Percentiles rank a stretch among this genome's conserved stretches.
These are phyloP conservation scores for Cherax quadricarinatus DNA, from an alignment of 1,140 invertebrate genomes.

Conservation along the genomic window DNA sequence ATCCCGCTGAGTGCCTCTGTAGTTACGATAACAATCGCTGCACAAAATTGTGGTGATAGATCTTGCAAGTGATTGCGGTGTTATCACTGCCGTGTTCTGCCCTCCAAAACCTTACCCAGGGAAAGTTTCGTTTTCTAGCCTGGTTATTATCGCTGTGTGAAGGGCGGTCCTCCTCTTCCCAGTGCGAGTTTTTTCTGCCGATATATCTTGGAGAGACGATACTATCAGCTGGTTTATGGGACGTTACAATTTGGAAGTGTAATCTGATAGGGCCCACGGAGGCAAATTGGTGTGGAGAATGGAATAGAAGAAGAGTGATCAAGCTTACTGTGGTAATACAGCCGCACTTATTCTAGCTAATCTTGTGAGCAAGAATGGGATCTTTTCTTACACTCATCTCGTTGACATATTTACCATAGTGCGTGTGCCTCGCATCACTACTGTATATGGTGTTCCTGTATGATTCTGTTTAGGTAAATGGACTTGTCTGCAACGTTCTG, in stretches of 20 bases:
- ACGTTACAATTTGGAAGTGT: conserved; percentile 12
- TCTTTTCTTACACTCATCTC: too few relatives aligned
- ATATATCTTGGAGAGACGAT: background rate
- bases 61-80: background rate
- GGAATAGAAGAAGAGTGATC: background rate
- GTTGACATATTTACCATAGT: too few relatives aligned
- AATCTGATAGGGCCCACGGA: background rate
- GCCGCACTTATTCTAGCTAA: too few relatives aligned
- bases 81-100: background rate
- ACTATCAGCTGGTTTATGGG: background rate
- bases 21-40: background rate
- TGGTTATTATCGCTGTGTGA: background rate
- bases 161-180: background rate
- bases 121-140: background rate
- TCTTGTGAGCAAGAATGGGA: too few relatives aligned
- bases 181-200: background rate
- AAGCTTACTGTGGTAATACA: too few relatives aligned
- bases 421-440: too few relatives aligned
- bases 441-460: too few relatives aligned
- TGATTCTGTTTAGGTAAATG: too few relatives aligned
- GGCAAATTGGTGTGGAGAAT: background rate
- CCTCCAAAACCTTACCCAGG: background rate
- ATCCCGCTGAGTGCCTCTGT: background rate
- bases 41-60: background rate
- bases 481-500: too few relatives aligned